Evolutionary conservation across 2,113 vertebrate species (phyloP).

Genomic region (Microcebus ravelobensis): DNA sequence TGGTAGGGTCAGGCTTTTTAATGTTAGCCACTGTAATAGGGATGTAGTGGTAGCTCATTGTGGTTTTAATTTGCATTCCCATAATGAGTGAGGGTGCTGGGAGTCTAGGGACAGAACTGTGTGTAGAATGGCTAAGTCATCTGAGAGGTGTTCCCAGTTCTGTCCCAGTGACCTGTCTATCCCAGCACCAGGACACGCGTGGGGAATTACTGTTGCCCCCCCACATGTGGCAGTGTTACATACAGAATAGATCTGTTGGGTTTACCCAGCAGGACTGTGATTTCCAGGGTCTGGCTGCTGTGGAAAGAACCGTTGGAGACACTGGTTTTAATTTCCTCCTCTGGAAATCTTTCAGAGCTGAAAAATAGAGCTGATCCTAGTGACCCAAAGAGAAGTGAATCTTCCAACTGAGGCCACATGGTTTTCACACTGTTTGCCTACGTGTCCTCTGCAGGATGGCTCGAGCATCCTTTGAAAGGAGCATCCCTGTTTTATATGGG

Average conservation of each 20-base stretch:
- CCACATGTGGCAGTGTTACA: too few relatives aligned
- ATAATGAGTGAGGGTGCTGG: not conserved
- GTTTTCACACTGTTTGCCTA: not conserved
- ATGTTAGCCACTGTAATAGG: too few relatives aligned
- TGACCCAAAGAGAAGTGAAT: not conserved
- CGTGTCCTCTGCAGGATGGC: rapidly evolving
- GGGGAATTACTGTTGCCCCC: not conserved
- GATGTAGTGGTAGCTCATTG: not conserved
- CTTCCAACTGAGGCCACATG: not conserved
- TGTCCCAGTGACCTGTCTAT: not conserved
- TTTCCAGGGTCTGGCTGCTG: not conserved
- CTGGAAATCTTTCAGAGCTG: not conserved
- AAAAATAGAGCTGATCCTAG: not conserved
- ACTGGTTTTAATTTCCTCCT: slow-evolving; percentile 39
- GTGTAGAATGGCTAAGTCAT: too few relatives aligned
- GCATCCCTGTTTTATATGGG: not conserved
- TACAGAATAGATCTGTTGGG: not conserved
- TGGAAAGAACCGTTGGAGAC: not conserved
- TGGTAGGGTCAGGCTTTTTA: not conserved
- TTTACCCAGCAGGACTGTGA: not conserved
- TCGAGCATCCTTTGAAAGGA: not conserved
- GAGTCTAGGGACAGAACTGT: not conserved
- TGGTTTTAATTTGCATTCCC: not conserved
- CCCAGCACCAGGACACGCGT: rapidly evolving
- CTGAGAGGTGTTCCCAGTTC: not conserved